Conservation (phyloP, 2,888 invertebrate genomes). For the Osmoderma eremita region DNA sequence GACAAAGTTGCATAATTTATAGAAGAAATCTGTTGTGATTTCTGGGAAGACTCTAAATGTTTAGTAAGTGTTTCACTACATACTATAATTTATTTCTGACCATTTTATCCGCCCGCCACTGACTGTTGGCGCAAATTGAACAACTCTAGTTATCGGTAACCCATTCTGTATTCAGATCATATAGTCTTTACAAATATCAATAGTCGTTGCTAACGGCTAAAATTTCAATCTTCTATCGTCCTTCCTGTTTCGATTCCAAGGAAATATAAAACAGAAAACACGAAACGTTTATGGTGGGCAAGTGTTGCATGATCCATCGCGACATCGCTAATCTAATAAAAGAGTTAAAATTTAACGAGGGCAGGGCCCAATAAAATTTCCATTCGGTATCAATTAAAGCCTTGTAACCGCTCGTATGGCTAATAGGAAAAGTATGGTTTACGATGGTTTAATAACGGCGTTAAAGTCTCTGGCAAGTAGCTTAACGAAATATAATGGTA, state of each 20-base stretch:
- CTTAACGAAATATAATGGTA: conserved; percentile 22
- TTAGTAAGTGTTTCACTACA: too few relatives aligned
- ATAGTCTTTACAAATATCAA: too few relatives aligned
- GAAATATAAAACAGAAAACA: not conserved
- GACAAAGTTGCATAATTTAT: too few relatives aligned
- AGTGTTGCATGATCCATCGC: conserved; percentile 17
- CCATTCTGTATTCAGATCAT: too few relatives aligned
- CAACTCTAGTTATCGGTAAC: too few relatives aligned
- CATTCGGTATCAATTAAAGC: conserved; percentile 35
- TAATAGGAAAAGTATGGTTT: conserved; percentile 29
- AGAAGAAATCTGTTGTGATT: too few relatives aligned
- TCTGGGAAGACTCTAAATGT: too few relatives aligned
- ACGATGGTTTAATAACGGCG: conserved; percentile 27
- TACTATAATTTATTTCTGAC: too few relatives aligned
- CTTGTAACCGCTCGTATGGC: conserved; percentile 10
- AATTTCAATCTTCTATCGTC: too few relatives aligned
- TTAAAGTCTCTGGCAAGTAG: conserved; percentile 5
- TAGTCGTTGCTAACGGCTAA: too few relatives aligned
- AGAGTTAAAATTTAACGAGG: conserved; percentile 32
- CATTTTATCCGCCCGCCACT: too few relatives aligned
- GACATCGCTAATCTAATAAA: conserved; percentile 27
- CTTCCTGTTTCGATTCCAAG: not conserved
- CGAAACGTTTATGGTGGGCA: not conserved
- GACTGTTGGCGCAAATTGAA: too few relatives aligned
- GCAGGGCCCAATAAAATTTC: conserved; percentile 27